These are phyloP conservation scores for Leuciscus waleckii DNA, from an alignment of 2,797 vertebrate genomes.

Conservation along the genomic window DNA sequence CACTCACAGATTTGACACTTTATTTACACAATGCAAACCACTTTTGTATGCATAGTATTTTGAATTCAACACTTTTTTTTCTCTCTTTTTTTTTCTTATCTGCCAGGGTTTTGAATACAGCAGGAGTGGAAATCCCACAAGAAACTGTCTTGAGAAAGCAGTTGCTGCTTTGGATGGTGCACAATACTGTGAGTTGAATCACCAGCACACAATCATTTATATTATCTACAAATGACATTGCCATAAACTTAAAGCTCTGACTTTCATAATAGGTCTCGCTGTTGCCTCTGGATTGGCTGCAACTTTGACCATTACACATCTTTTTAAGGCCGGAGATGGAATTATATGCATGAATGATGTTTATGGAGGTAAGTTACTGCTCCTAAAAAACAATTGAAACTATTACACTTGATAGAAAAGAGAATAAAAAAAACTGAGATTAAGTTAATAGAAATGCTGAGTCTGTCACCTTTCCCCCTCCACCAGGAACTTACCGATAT, in stretches of 20 bases:
- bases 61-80: neutral
- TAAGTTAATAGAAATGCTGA: neutral
- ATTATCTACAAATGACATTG: neutral
- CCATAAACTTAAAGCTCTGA: neutral
- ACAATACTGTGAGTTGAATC: constrained; percentile 86
- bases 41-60: neutral
- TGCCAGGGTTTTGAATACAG: constrained; percentile 90
- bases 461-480: neutral
- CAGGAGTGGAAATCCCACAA: constrained; percentile 93
- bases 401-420: neutral
- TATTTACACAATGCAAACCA: neutral
- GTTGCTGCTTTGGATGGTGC: constrained; percentile 90
- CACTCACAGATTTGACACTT: neutral
- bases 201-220: neutral
- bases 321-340: constrained; percentile 87
- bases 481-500: constrained; percentile 90
- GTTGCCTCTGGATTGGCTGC: constrained; percentile 91
- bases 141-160: constrained; percentile 89
- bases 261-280: constrained; percentile 80
- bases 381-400: neutral
- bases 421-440: neutral
- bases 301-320: constrained; percentile 85
- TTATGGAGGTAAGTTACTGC: constrained; percentile 85
- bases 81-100: neutral
- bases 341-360: constrained; percentile 91